A percentile compares a stretch with the other conserved stretches of the same genome.
Conservation (phyloP, 2,797 vertebrate species). For the Silurus lanzhouensis region DNA sequence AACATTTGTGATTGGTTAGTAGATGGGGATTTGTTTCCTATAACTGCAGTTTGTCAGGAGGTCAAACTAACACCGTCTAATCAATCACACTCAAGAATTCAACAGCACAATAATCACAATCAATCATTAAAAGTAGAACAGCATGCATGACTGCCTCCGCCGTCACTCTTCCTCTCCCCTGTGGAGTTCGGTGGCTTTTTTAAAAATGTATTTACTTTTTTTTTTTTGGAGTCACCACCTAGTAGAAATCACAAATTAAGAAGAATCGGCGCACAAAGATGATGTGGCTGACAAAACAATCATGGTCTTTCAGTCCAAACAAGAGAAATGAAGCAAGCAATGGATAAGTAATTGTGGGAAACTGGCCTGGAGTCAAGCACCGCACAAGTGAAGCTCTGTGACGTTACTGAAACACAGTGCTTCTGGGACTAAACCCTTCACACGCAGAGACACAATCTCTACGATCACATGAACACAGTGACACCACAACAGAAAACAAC, state of each 20-base stretch:
- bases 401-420: slow-evolving; percentile 10
- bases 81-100: neutral
- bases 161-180: slow-evolving; percentile 44
- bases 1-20: no score
- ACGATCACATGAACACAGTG: slow-evolving; percentile 20
- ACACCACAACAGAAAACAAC: slow-evolving; percentile 15
- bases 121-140: slow-evolving; percentile 33
- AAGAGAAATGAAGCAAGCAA: slow-evolving; percentile 53
- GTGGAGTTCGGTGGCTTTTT: slow-evolving; percentile 42
- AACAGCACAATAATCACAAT: neutral
- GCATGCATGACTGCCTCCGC: slow-evolving; percentile 36
- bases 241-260: slow-evolving; percentile 82
- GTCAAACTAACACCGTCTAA: neutral
- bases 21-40: no score
- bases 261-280: slow-evolving; percentile 71
- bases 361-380: slow-evolving; percentile 75
- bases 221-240: slow-evolving; percentile 67
- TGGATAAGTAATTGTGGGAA: slow-evolving; percentile 43
- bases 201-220: no score
- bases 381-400: slow-evolving; percentile 28
- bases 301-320: slow-evolving; percentile 52
- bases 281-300: slow-evolving; percentile 68
- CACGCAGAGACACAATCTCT: slow-evolving; percentile 7
- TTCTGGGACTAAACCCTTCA: neutral
- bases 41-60: no score